These are phyloP conservation scores for Globicephala melas DNA, from an alignment of 2,113 vertebrate species.

Conservation along the genomic window DNA sequence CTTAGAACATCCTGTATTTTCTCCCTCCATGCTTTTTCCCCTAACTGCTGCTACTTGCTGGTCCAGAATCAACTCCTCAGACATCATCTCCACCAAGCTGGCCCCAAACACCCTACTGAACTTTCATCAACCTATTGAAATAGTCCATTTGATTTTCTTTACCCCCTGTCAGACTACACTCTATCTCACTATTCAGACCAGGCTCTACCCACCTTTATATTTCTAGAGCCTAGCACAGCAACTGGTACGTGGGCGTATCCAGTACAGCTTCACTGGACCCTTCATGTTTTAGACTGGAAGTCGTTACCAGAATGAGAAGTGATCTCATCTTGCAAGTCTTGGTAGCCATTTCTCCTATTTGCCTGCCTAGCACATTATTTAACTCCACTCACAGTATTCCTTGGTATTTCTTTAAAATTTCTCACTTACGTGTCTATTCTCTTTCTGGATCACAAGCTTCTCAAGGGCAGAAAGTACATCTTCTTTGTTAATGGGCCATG, in stretches of 20 bases:
- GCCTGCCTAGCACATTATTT: background rate
- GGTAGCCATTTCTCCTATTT: background rate
- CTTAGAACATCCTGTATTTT: background rate
- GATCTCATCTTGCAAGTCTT: background rate
- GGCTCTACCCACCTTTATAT: background rate
- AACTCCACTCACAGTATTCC: background rate
- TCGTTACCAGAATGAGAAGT: background rate
- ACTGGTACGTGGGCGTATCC: rapidly evolving
- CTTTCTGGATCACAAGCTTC: background rate
- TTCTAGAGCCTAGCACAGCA: background rate
- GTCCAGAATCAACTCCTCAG: background rate
- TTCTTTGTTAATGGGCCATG: background rate
- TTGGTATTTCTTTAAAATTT: background rate
- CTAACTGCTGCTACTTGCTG: background rate
- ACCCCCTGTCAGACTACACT: background rate
- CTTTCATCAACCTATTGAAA: background rate
- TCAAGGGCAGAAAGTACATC: background rate
- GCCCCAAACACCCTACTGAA: background rate
- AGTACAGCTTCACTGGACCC: background rate
- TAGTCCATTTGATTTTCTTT: background rate
- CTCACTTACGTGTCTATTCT: background rate
- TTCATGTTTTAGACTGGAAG: background rate
- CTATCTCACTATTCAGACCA: background rate
- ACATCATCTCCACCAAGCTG: background rate
- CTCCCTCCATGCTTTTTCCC: background rate